A percentile compares a stretch with the other conserved stretches of the same genome.
These are phyloP conservation scores for Neoaliturus tenellus DNA, from an alignment of 2,888 invertebrate genomes.

Conservation along the genomic window DNA sequence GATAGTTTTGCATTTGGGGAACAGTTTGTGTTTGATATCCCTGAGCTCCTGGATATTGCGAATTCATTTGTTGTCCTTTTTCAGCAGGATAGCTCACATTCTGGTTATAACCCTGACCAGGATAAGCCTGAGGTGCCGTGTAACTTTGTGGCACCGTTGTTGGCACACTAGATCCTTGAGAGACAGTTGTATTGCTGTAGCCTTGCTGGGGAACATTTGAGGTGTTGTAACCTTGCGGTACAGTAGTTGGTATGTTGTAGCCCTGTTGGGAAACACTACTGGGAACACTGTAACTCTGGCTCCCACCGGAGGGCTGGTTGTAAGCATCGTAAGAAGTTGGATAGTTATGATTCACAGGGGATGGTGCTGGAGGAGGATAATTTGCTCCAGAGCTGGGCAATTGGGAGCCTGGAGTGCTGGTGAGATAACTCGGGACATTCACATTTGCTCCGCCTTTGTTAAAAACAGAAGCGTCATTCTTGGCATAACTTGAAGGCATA, in stretches of 20 bases:
- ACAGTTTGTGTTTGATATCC: slow-evolving; percentile 4
- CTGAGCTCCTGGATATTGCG: background rate
- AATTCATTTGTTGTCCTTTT: slow-evolving; percentile 22
- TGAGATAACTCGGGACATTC: background rate
- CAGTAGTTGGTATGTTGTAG: slow-evolving; percentile 68
- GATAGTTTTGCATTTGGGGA: slow-evolving; percentile 25
- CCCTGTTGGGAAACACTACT: slow-evolving; percentile 67
- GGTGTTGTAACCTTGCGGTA: slow-evolving; percentile 61
- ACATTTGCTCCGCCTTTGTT: background rate
- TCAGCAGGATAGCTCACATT: slow-evolving; percentile 62
- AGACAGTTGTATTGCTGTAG: background rate
- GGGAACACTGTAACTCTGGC: slow-evolving; percentile 65
- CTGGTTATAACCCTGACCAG: slow-evolving; percentile 62
- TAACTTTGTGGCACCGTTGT: slow-evolving; percentile 45
- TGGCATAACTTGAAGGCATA: slow-evolving; percentile 27
- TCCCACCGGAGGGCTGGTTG: slow-evolving; percentile 67
- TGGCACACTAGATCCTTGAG: slow-evolving; percentile 11
- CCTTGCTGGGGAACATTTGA: background rate
- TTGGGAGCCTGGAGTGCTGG: background rate
- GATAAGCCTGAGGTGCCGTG: slow-evolving; percentile 56
- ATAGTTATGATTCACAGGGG: slow-evolving; percentile 64
- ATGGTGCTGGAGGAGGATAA: slow-evolving; percentile 35
- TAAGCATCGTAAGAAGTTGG: slow-evolving; percentile 65
- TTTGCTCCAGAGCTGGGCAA: background rate
- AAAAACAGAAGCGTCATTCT: slow-evolving; percentile 13